phyloP scores from a whole-genome alignment of 2,888 invertebrate genomes.

The Chloroclystis v-ata region DNA sequence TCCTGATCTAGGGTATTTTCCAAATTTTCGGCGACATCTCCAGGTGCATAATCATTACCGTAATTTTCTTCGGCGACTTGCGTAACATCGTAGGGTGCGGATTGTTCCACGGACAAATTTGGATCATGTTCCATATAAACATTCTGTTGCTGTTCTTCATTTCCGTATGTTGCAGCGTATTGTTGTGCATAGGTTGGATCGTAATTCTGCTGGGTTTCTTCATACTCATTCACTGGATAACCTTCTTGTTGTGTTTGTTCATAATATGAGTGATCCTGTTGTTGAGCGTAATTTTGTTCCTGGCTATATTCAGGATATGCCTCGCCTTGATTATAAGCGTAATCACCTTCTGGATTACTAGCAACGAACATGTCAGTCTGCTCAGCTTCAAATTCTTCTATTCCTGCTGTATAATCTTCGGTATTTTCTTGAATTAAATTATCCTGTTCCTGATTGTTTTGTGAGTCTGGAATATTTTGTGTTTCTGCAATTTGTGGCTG shows the following conservation, averaged over 20 bases:
- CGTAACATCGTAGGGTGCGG: slow-evolving; percentile 16
- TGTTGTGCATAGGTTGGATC: slow-evolving; percentile 59
- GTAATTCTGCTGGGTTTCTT: slow-evolving; percentile 49
- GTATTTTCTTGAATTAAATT: not conserved
- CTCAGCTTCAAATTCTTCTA: slow-evolving; percentile 51
- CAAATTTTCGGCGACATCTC: slow-evolving; percentile 9
- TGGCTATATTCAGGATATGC: slow-evolving; percentile 33
- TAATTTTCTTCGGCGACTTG: slow-evolving; percentile 27
- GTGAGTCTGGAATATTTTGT: slow-evolving; percentile 26
- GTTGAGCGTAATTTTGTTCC: slow-evolving; percentile 33
- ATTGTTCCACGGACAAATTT: slow-evolving; percentile 19
- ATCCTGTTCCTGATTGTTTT: not conserved
- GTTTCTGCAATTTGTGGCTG: slow-evolving; percentile 21
- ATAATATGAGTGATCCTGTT: slow-evolving; percentile 48
- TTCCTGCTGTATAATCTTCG: slow-evolving; percentile 30
- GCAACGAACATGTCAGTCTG: slow-evolving; percentile 55
- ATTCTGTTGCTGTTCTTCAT: slow-evolving; percentile 30
- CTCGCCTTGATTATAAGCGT: slow-evolving; percentile 35
- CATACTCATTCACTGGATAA: slow-evolving; percentile 45
- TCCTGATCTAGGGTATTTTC: slow-evolving; percentile 6
- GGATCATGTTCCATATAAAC: slow-evolving; percentile 23
- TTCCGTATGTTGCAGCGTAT: slow-evolving; percentile 35
- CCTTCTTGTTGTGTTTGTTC: slow-evolving; percentile 36
- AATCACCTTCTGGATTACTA: slow-evolving; percentile 37
- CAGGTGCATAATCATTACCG: slow-evolving; percentile 18